Conservation (phyloP, 1,140 invertebrate species). For the Diachasma alloeum region DNA sequence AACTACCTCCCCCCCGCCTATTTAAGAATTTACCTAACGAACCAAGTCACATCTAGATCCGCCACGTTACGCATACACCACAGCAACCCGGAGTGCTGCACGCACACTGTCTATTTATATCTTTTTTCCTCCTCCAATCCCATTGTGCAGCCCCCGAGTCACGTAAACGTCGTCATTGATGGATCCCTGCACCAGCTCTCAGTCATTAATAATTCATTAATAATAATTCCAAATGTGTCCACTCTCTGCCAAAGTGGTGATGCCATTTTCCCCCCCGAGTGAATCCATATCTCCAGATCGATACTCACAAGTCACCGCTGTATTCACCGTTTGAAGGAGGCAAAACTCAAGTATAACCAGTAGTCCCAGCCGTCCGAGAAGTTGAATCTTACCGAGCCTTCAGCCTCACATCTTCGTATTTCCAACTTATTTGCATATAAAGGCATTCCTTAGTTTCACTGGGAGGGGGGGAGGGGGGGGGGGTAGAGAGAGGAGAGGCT, state of each 20-base stretch:
- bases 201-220: conserved; percentile 64
- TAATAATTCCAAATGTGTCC: conserved; percentile 48
- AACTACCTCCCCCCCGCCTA: conserved; percentile 28
- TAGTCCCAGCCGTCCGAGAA: conserved; percentile 5
- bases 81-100: conserved; percentile 36
- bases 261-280: conserved; percentile 9
- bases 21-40: conserved; percentile 54
- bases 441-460: conserved; percentile 60
- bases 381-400: conserved; percentile 21
- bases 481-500: conserved; percentile 26
- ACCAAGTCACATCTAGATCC: conserved; percentile 56
- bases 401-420: conserved; percentile 43
- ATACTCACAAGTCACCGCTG: conserved; percentile 31
- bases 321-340: neutral
- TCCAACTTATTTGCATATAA: conserved; percentile 63
- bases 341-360: neutral
- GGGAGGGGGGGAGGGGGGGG: conserved; percentile 23
- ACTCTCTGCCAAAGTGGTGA: neutral
- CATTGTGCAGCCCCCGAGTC: neutral
- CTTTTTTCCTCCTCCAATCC: neutral
- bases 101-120: conserved; percentile 40
- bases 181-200: conserved; percentile 38
- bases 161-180: conserved; percentile 40
- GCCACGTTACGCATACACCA: conserved; percentile 31
- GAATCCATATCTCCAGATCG: conserved; percentile 58